Base-by-base conservation (phyloP, 2,888 invertebrate genomes). In the Drosophila tripunctata region DNA sequence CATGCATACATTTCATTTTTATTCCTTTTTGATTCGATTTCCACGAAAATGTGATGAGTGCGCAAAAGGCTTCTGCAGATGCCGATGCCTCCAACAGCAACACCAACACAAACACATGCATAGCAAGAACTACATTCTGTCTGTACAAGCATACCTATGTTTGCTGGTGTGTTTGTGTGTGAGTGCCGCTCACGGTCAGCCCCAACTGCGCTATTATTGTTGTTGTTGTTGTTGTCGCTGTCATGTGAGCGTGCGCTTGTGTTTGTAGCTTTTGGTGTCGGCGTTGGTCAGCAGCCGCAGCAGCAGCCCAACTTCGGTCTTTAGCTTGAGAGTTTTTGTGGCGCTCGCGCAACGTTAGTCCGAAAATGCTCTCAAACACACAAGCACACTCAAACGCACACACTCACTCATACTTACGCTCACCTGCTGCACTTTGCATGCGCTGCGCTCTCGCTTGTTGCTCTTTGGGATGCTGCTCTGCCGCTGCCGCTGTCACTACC, bases 11-110 rank as follows among this genome's bases (percentile, higher is more conserved):
- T n/a, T n/a, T n/a, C n/a, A 48, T 52, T 67, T 75, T 75, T 82
- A 77, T 77, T 78, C 82, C 86, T 89, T 88, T 78, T 75, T 69
- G 72, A 77, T 81, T 69, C 78, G 72, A 88, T 88, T 89, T 89
- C 90, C 88, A 89, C 86, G 90, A 89, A 89, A 89, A 88, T 79
- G 75, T 79, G 81, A 89, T 89, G 88, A 89, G 83, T 89, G 81
- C 86, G 88, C 87, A 83, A 78, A 84, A 87, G 88, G 87, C 86
- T 85, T 78, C 79, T 81, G 73, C 78, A 82, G 79, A 75, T 87
- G 75, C 75, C 69, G 63, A 62, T 73, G 77, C 71, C 71, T 67
- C 64, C 69, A 76, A 63, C 68, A 64, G 65, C 40, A 64, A 60
- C 19, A 72, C 50, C 68, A 41, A 58, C 19, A 35, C 50, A 40